Evolutionary conservation across 2,113 vertebrate genomes (phyloP), one percentile per base, ranked within the genome.

Genomic region (Bothrops jararaca): DNA sequence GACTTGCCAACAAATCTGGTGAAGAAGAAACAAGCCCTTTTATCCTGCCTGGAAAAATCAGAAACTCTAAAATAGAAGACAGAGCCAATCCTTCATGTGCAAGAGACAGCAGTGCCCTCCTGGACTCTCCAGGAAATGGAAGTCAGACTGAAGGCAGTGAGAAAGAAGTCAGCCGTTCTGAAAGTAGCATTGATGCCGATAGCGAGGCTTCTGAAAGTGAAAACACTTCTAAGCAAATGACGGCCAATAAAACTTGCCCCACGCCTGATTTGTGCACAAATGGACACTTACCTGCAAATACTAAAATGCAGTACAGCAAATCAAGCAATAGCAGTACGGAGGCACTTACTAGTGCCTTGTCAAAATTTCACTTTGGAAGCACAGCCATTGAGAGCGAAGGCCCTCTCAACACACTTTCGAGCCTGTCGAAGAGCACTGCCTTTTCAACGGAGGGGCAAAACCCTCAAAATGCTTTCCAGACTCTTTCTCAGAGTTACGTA

Each of bases 151-250:
- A 99, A 0, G 98, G 97, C 96, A 99, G 99, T 0, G 98, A 99
- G 92, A 98, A 98, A 95, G 98, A 99, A 91, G 98, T 96, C 0
- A 97, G 98, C 87, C 97, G 94, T 89, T 98, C 98, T 0, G 99
- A 99, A 93, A 99, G 99, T 95, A 99, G 99, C 85, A 98, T 98
- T 2, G 99, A 99, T 56, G 99, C 99, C 0, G 99, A 99, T 97
- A 99, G 98, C 0, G 99, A 99, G 95, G 98, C 99, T 45, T 99
- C 99, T 0, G 99, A 99, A 90, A 98, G 98, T 0, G 99, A 99
- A 97, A 98, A 97, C 85, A 91, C 97, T 34, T 96, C 97, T 1
- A 92, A 92, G 92, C 96, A 93, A 60, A 50, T 92, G 0, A 0
- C 53, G 24, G 2, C 90, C 85, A 23, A 85, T 8, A 89, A 54